Conservation (phyloP, 2,113 vertebrate genomes). For the Ceuthmochares aereus region DNA sequence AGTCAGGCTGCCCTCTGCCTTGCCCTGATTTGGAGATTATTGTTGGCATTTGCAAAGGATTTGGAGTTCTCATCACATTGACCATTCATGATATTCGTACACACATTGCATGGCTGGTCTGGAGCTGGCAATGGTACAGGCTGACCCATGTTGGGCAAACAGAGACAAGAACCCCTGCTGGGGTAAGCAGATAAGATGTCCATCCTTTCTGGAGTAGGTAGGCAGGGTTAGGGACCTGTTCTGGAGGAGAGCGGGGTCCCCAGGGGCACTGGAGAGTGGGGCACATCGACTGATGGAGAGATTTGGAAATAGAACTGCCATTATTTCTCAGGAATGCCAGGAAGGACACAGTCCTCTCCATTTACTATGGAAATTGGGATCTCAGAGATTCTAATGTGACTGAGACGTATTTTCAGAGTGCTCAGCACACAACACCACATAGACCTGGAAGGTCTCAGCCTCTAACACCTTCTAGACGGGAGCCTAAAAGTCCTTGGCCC, state of each 20-base stretch:
- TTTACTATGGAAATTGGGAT: not conserved
- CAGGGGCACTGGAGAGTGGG: fast-evolving
- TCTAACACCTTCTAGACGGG: too few relatives aligned
- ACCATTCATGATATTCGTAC: not conserved
- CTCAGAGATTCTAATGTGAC: not conserved
- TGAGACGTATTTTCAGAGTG: fast-evolving
- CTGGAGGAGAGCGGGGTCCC: not conserved
- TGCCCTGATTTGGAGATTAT: not conserved
- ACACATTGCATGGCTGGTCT: not conserved
- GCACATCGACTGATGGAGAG: not conserved
- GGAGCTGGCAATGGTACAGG: not conserved
- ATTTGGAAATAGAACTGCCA: not conserved
- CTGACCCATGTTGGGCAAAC: not conserved
- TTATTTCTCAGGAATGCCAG: not conserved
- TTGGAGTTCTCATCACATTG: not conserved
- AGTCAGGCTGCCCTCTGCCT: not conserved
- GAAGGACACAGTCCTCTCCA: fast-evolving
- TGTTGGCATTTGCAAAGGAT: not conserved
- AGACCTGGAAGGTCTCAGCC: not conserved
- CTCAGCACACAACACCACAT: not conserved
- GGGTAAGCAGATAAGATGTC: not conserved
- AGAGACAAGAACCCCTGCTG: not conserved
- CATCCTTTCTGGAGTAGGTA: not conserved
- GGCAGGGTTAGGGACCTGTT: not conserved
- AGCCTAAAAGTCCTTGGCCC: not conserved